These are phyloP conservation scores for Proctacanthus coquilletti DNA, from an alignment of 1,140 invertebrate genomes.

Conservation along the genomic window DNA sequence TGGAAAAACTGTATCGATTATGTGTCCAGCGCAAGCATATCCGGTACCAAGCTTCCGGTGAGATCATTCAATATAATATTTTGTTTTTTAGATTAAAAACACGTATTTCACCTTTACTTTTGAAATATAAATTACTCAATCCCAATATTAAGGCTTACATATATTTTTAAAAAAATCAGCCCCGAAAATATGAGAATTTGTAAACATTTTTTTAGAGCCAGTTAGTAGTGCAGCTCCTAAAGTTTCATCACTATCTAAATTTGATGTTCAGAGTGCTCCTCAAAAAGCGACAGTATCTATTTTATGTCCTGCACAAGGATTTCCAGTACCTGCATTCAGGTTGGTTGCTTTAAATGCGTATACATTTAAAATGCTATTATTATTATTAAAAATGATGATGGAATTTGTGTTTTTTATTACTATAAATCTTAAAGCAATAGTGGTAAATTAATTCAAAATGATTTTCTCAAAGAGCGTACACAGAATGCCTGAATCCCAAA, in stretches of 20 bases:
- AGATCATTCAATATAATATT: no score
- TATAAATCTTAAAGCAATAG: no score
- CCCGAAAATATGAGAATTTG: not conserved
- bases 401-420: no score
- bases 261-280: slow-evolving; percentile 8
- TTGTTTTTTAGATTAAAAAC: no score
- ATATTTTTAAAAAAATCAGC: not conserved
- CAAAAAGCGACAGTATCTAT: slow-evolving; percentile 19
- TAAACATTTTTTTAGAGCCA: not conserved
- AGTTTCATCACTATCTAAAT: slow-evolving; percentile 7
- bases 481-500: no score
- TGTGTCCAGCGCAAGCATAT: slow-evolving; percentile 42
- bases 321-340: slow-evolving; percentile 51
- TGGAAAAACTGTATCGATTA: slow-evolving; percentile 31
- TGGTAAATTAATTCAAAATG: no score
- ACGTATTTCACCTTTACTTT: no score
- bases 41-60: slow-evolving; percentile 43
- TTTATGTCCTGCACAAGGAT: slow-evolving; percentile 48
- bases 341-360: no score
- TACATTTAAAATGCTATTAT: no score
- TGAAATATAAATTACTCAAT: slow-evolving; percentile 36
- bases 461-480: no score
- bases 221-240: slow-evolving; percentile 10
- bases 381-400: no score
- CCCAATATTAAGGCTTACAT: slow-evolving; percentile 29